phyloP scores from a whole-genome alignment of 1,140 invertebrate genomes.

The Zaprionus ghesquierei region DNA sequence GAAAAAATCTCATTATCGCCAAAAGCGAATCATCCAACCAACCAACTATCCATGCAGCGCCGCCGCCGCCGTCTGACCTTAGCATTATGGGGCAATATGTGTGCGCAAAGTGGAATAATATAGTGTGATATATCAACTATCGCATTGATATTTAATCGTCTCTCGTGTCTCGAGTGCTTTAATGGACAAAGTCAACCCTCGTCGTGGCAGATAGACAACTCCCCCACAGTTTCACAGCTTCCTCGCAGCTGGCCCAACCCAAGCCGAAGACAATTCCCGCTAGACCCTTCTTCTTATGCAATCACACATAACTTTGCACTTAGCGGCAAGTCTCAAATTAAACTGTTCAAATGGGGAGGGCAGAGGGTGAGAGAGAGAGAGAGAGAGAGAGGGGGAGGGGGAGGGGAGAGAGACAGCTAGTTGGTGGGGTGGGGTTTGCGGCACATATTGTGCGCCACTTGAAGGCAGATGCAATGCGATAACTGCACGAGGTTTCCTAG shows the following conservation, averaged over 20 bases:
- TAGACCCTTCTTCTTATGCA: slow-evolving; percentile 46
- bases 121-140: background rate
- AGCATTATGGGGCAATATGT: slow-evolving; percentile 4
- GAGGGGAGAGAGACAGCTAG: background rate
- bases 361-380: background rate
- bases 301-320: slow-evolving; percentile 79
- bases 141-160: slow-evolving; percentile 26
- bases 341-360: slow-evolving; percentile 58
- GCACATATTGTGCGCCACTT: background rate
- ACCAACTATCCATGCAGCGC: no score
- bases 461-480: slow-evolving; percentile 35
- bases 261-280: slow-evolving; percentile 1
- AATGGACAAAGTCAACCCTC: slow-evolving; percentile 9
- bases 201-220: background rate
- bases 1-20: slow-evolving; percentile 2
- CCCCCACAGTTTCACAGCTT: background rate
- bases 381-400: background rate
- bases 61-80: slow-evolving; percentile 19
- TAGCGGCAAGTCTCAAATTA: slow-evolving; percentile 75
- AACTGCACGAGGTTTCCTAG: slow-evolving; percentile 55
- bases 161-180: background rate
- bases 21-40: slow-evolving; percentile 10
- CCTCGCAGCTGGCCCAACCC: no score
- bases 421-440: background rate
- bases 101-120: background rate